Conservation (phyloP, 2,797 vertebrate species). For the Muraenolepis orangiensis region DNA sequence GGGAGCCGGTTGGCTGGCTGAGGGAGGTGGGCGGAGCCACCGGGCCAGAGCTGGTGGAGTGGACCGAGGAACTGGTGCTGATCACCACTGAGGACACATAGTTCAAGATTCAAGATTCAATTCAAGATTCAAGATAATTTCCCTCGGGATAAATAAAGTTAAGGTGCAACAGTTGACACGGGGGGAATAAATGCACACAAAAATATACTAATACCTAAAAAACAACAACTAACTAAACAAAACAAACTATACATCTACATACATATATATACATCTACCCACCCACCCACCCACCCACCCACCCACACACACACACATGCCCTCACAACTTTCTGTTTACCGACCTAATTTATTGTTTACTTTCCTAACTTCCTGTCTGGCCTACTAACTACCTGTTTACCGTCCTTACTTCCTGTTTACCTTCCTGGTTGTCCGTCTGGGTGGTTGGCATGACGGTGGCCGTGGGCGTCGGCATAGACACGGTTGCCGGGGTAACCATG, state of each 20-base stretch:
- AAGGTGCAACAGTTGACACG: too few species aligned
- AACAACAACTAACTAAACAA: too few species aligned
- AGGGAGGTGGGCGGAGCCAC: conserved; percentile 81
- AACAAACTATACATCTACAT: too few species aligned
- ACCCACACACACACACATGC: conserved; percentile 2
- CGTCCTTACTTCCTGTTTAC: conserved; percentile 59
- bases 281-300: too few species aligned
- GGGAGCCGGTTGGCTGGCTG: conserved; percentile 79
- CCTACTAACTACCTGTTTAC: background rate
- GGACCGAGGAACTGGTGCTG: conserved; percentile 83
- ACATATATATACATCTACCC: too few species aligned
- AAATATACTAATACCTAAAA: too few species aligned
- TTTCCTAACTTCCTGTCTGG: conserved; percentile 85
- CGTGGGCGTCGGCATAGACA: conserved; percentile 89
- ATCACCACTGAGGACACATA: conserved; percentile 74
- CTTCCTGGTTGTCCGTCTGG: conserved; percentile 92
- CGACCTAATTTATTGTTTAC: conserved; percentile 59
- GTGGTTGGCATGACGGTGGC: conserved; percentile 98
- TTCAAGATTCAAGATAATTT: too few species aligned
- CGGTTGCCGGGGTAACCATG: conserved; percentile 90
- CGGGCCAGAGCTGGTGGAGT: conserved; percentile 87
- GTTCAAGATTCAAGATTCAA: too few species aligned
- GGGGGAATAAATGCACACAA: too few species aligned
- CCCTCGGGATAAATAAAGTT: too few species aligned
- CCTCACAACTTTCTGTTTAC: too few species aligned